A percentile compares a stretch with the other conserved stretches of the same genome.
These are phyloP conservation scores for Nemoura dubitans DNA, from an alignment of 2,888 invertebrate species.

Conservation along the genomic window DNA sequence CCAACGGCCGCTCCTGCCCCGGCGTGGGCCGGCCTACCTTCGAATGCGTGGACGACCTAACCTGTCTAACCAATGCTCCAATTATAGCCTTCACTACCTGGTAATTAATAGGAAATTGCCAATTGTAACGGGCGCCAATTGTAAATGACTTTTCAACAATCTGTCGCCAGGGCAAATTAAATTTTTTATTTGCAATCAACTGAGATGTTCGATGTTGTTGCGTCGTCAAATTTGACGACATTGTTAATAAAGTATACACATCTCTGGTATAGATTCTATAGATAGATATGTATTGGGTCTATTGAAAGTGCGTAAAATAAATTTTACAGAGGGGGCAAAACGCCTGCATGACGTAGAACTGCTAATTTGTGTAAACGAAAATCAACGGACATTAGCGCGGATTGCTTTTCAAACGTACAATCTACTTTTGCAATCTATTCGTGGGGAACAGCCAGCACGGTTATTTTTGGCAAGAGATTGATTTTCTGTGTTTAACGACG, in stretches of 20 bases:
- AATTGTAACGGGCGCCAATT: background rate
- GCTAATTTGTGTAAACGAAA: too few species aligned
- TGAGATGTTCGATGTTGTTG: background rate
- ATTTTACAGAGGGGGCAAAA: too few species aligned
- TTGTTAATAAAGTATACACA: background rate
- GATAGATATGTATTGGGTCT: background rate
- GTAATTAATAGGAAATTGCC: background rate
- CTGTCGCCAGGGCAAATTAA: background rate
- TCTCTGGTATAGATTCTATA: too few species aligned
- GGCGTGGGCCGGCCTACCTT: constrained; percentile 26
- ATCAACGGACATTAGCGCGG: background rate
- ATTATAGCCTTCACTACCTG: background rate
- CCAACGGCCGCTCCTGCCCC: background rate
- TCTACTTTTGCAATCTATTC: background rate
- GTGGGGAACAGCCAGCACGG: background rate
- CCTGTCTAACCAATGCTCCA: background rate
- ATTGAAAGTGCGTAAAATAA: background rate
- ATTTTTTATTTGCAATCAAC: background rate
- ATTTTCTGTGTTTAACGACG: too few species aligned
- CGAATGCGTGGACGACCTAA: constrained; percentile 14
- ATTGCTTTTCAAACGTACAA: background rate
- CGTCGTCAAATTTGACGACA: background rate
- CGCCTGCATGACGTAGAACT: too few species aligned
- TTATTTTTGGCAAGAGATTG: too few species aligned
- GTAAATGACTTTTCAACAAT: background rate